Percentiles rank a stretch among this genome's conserved stretches.
Evolutionary conservation across 2,797 vertebrate genomes (phyloP).

Genomic region (Podarcis lilfordi): DNA sequence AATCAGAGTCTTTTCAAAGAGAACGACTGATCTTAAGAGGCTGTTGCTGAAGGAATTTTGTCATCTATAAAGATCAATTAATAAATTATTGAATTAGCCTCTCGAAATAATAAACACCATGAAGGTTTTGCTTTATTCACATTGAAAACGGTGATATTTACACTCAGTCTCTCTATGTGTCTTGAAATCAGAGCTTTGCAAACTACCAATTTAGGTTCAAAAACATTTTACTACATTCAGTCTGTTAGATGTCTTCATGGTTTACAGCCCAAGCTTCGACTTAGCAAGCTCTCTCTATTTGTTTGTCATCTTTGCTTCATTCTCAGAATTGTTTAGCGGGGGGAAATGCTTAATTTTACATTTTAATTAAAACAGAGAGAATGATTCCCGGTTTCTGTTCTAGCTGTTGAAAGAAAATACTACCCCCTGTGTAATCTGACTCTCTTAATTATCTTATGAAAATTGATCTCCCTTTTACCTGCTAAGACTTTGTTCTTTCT

Average conservation of each 20-base stretch:
- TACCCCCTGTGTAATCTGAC: not conserved
- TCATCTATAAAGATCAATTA: not conserved
- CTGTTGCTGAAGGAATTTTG: not conserved
- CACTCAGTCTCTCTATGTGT: not conserved
- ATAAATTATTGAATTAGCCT: not conserved
- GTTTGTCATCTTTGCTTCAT: not conserved
- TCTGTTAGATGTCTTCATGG: not conserved
- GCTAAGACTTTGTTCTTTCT: not conserved
- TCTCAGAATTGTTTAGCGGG: not conserved
- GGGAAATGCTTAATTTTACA: not conserved
- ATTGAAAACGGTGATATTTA: not conserved
- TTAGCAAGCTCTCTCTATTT: not conserved
- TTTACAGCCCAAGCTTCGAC: not conserved
- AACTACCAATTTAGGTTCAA: no score
- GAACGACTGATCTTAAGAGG: not conserved
- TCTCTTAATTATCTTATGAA: constrained; percentile 4
- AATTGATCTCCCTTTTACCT: not conserved
- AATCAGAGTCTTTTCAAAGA: not conserved
- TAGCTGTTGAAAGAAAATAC: not conserved
- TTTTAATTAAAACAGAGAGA: constrained; percentile 8
- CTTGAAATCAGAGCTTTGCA: not conserved
- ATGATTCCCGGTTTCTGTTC: not conserved
- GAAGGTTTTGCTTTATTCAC: not conserved
- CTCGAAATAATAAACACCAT: not conserved
- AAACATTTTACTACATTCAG: not conserved